Base-by-base conservation (phyloP, 2,888 invertebrate species). In the Zaprionus obscuricornis region DNA sequence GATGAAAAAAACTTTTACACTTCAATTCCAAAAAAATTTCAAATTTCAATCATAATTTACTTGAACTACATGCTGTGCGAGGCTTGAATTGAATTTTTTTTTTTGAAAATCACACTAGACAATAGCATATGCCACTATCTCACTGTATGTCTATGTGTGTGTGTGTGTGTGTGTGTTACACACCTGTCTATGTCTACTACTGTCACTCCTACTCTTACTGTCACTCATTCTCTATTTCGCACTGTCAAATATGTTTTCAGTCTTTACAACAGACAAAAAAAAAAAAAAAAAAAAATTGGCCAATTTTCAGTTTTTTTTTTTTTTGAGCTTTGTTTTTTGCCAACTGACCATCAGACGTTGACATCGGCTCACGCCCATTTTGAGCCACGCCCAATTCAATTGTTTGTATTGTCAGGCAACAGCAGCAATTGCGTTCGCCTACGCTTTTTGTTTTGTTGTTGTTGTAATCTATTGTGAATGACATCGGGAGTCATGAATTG, bases 351-450 rank as follows among this genome's bases (percentile, higher is more conserved):
- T 22, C 22, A 22, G 22, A 57, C 22, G 7, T 4, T 7, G 7
- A 22, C 22, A 22, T 4, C 22, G 7, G 20, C 49, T 49, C 52
- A 29, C 2, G 58, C 33, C 13, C 24, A 16, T 24, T 40, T 8
- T 20, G 26, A 6, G 67, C 70, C 67, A 69, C 70, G 67, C 67
- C 67, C 36, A 65, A 52, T 68, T 34, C 65, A 69, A 70, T 70
- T 68, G 70, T 68, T 65, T 43, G 26, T 16, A 43, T 49, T 65
- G 70, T 59, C 67, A 54, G n/a, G n/a, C 69, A 58, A 58, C 45
- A 67, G 65, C 33, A 59, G 46, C 18, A 33, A 29, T 45, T 37
- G 39, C 49, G 26, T n/a, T n/a, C n/a, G n/a, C n/a, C n/a, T n/a
- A n/a, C n/a, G n/a, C n/a, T n/a, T n/a, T n/a, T n/a, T n/a, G n/a